Conservation (phyloP, 2,113 vertebrate species). For the Myrmecobius fasciatus region DNA sequence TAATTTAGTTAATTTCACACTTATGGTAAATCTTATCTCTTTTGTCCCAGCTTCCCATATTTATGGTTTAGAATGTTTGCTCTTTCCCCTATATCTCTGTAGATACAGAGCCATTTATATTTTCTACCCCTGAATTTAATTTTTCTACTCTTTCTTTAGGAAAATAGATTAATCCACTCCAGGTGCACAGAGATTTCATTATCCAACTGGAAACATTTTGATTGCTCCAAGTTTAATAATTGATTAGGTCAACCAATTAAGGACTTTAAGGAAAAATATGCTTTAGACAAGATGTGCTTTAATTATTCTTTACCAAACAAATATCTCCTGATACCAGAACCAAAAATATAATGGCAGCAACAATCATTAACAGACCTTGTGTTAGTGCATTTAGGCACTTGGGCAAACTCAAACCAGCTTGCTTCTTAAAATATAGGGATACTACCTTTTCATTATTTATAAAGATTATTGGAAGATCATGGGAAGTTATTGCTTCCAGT, state of each 20-base stretch:
- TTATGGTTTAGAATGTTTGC: constrained; percentile 23
- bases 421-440: constrained; percentile 18
- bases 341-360: neutral
- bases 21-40: neutral
- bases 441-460: constrained; percentile 19
- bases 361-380: neutral
- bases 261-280: constrained; percentile 31
- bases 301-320: neutral
- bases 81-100: constrained; percentile 6
- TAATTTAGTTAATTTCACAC: neutral
- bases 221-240: constrained; percentile 12
- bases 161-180: constrained; percentile 52
- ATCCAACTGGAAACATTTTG: constrained; percentile 38
- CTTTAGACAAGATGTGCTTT: neutral
- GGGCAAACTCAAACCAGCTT: constrained; percentile 20
- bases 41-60: neutral
- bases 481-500: neutral
- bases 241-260: constrained; percentile 1
- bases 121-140: constrained; percentile 15
- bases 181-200: constrained; percentile 34
- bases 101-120: neutral
- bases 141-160: neutral
- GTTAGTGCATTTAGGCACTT: constrained; percentile 13
- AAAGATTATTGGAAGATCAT: neutral
- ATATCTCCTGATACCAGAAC: neutral